Evolutionary conservation across 2,797 vertebrate genomes (phyloP).

Genomic region (Chromobotia macracanthus): DNA sequence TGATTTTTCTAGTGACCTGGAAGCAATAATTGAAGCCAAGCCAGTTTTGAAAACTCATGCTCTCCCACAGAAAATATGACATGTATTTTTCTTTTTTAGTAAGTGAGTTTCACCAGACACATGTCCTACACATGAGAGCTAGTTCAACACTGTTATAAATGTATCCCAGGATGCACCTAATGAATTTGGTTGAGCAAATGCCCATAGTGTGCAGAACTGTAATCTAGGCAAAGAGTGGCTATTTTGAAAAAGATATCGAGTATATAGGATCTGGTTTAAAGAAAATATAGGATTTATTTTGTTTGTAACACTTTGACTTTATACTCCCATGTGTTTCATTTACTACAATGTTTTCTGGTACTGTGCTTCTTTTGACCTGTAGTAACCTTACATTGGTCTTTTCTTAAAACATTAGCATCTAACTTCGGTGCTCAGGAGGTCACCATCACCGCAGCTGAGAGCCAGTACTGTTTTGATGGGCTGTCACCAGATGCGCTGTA

Average conservation of each 20-base stretch:
- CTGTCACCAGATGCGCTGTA: constrained; percentile 89
- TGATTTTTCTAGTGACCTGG: not conserved
- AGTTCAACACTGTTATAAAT: no score
- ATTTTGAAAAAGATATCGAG: not conserved
- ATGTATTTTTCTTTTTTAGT: not conserved
- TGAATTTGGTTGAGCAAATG: no score
- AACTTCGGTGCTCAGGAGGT: constrained; percentile 87
- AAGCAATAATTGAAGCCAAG: not conserved
- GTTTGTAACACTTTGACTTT: no score
- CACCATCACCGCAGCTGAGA: constrained; percentile 89
- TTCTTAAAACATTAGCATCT: constrained; percentile 34
- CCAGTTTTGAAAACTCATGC: not conserved
- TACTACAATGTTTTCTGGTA: not conserved
- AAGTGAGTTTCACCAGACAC: no score
- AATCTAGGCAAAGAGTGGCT: not conserved
- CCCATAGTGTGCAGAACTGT: not conserved
- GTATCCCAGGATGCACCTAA: no score
- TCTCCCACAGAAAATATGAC: not conserved
- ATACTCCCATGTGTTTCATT: not conserved
- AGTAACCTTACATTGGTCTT: not conserved
- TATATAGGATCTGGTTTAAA: no score
- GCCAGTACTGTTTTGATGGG: constrained; percentile 87
- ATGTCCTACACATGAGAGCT: no score
- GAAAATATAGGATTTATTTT: no score
- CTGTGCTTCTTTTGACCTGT: not conserved